Base-by-base conservation (phyloP, 2,888 invertebrate genomes). In the Drosophila kokeensis region DNA sequence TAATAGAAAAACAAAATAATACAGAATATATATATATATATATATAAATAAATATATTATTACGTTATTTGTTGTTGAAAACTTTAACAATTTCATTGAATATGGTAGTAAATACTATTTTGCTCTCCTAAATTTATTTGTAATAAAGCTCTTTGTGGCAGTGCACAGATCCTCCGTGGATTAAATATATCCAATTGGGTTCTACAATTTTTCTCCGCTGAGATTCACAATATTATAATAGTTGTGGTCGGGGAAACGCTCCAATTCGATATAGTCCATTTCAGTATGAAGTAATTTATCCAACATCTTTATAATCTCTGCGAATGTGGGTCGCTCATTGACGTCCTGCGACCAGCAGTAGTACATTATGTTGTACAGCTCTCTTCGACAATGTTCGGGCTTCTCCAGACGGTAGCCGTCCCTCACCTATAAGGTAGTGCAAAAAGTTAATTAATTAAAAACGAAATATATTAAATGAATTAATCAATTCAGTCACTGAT, bases 271-370 rank as follows among this genome's bases (percentile, higher is more conserved):
- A 90, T 98, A 98, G 92, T 98, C 98, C 82, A 97, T 97, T 93
- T 98, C 98, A 52, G 97, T 97, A 89, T 97, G 95, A 63, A 99
- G 94, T 24, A 99, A 94, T 76, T 96, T 96, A 92, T 98, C 98
- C 58, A 98, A 94, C 92, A 97, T 95, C 62, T 95, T 94, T 4
- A 97, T 96, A 27, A 98, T 95, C 92, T 98, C 98, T 1, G 94
- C 94, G 93, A 99, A 99, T 54, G 96, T 95, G 0, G 98, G 98
- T 68, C 99, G 93, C 73, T 96, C 95, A n/a, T 95, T 95, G 0
- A 97, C 95, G 85, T 97, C 96, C 18, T 96, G 96, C 76, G 97
- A 97, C 99, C 99, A 99, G 92, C 98, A 99, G 92, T 98, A 98
- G 92, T 96, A 98, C 98, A 98, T 98, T 62, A 98, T 97, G 89